Percentiles rank a stretch among this genome's conserved stretches.
phyloP scores from a whole-genome alignment of 2,888 invertebrate genomes.

The Amiota communis region DNA sequence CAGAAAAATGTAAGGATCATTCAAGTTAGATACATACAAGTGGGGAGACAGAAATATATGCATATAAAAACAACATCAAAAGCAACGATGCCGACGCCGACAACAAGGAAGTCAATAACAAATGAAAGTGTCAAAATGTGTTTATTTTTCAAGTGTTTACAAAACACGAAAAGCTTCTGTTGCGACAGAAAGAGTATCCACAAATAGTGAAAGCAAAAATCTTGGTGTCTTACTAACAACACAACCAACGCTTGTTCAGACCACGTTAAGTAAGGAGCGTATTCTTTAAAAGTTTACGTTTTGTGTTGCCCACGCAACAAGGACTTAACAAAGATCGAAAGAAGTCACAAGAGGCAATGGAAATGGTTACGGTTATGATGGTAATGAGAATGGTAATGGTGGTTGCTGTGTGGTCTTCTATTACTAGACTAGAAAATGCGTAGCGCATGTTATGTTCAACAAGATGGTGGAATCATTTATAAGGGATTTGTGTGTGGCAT shows the following conservation, averaged over 20 bases:
- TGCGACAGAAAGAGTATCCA: background rate
- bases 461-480: slow-evolving; percentile 4
- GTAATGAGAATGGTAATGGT: no score
- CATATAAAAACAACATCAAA: no score
- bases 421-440: no score
- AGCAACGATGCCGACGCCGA: background rate
- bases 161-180: background rate
- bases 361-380: no score
- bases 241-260: background rate
- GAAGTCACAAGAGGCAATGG: no score
- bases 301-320: background rate
- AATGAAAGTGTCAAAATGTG: slow-evolving; percentile 10
- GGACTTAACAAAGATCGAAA: background rate
- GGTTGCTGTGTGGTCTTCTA: no score
- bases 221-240: background rate
- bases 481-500: background rate
- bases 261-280: background rate
- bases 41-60: no score
- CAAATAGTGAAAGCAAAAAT: background rate
- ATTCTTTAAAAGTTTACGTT: no score
- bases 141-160: slow-evolving; percentile 10
- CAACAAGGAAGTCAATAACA: background rate
- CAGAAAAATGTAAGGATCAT: no score
- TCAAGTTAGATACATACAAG: no score
- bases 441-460: background rate